Percentiles rank a stretch among this genome's conserved stretches.
Evolutionary conservation across 2,113 vertebrate genomes (phyloP).

Genomic region (Leptobrachium leishanense): DNA sequence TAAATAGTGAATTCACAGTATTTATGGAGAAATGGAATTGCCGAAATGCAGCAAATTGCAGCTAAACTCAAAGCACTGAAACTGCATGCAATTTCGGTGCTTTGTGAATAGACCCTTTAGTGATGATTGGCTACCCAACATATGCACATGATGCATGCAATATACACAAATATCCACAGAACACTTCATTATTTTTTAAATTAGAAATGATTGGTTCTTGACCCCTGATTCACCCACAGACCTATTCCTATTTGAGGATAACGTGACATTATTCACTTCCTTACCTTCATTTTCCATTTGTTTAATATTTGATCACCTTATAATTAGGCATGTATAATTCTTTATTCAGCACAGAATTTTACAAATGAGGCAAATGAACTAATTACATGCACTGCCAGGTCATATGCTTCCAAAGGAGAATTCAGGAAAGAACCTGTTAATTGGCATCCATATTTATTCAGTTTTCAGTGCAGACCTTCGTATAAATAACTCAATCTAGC

Average conservation of each 20-base stretch:
- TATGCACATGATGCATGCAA: too few relatives aligned
- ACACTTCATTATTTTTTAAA: too few relatives aligned
- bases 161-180: too few relatives aligned
- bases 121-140: too few relatives aligned
- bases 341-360: slow-evolving; percentile 36
- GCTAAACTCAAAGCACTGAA: too few relatives aligned
- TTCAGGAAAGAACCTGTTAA: slow-evolving; percentile 40
- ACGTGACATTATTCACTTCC: neutral
- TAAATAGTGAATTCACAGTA: too few relatives aligned
- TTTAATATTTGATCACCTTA: slow-evolving; percentile 31
- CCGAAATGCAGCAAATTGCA: too few relatives aligned
- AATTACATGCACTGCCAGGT: slow-evolving; percentile 41
- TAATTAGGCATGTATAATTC: slow-evolving; percentile 41
- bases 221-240: neutral
- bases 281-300: slow-evolving; percentile 1
- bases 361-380: slow-evolving; percentile 43
- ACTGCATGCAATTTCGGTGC: too few relatives aligned
- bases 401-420: slow-evolving; percentile 24
- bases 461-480: slow-evolving; percentile 21
- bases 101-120: too few relatives aligned
- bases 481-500: slow-evolving; percentile 38
- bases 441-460: slow-evolving; percentile 42
- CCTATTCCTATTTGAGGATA: neutral
- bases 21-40: too few relatives aligned
- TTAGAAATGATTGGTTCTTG: neutral